Evolutionary conservation across 2,888 invertebrate species (phyloP).

Genomic region (Plagiodera versicolora): DNA sequence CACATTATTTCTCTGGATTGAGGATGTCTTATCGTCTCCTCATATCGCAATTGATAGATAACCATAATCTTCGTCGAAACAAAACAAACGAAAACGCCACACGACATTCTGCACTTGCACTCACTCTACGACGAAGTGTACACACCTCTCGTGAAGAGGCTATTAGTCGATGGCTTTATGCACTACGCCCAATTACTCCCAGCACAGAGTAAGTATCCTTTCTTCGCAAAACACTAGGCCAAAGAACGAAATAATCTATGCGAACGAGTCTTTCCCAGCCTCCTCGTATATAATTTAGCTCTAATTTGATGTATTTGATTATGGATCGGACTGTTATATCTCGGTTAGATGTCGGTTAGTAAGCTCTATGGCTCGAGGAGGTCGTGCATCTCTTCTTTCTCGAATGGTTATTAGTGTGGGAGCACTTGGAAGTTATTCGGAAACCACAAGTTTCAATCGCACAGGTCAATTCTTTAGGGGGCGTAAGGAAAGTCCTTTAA

Average conservation of each 20-base stretch:
- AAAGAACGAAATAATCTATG: slow-evolving; percentile 7
- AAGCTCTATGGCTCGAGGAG: slow-evolving; percentile 29
- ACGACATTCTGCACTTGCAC: background rate
- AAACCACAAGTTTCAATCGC: no score
- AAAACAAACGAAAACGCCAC: background rate
- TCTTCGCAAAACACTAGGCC: slow-evolving; percentile 1
- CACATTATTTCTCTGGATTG: background rate
- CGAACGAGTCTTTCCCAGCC: slow-evolving; percentile 14
- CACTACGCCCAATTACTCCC: background rate
- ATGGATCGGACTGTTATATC: slow-evolving; percentile 26
- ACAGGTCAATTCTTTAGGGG: no score
- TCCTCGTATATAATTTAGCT: slow-evolving; percentile 26
- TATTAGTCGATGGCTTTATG: background rate
- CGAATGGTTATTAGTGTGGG: background rate
- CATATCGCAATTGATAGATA: background rate
- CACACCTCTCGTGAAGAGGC: background rate
- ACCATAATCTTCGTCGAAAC: background rate
- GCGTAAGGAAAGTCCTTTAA: no score
- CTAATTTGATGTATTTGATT: slow-evolving; percentile 27
- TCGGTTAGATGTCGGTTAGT: slow-evolving; percentile 30
- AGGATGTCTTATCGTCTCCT: background rate
- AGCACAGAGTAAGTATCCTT: background rate
- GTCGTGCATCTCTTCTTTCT: slow-evolving; percentile 33
- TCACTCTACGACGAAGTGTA: background rate
- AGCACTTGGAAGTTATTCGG: background rate